Evolutionary conservation across 2,113 vertebrate species (phyloP).

Genomic region (Gobius niger): DNA sequence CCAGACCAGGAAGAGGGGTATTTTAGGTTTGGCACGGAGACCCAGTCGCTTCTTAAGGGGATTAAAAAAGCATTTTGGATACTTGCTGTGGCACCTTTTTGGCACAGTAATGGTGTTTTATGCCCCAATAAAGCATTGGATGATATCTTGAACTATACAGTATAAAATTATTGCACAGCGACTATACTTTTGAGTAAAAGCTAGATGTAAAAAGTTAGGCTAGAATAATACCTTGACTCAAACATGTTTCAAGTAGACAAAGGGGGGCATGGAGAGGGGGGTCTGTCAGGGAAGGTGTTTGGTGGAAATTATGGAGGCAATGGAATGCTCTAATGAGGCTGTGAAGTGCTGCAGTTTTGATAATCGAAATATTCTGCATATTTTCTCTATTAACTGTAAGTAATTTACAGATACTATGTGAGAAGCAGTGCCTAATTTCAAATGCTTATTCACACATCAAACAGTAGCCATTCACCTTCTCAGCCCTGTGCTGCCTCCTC

Average conservation of each 20-base stretch:
- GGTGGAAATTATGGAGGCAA: neutral
- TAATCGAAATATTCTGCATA: neutral
- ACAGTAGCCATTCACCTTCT: neutral
- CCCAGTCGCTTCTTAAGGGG: conserved; percentile 20
- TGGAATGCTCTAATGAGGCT: neutral
- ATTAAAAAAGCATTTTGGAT: neutral
- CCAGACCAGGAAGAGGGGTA: conserved; percentile 20
- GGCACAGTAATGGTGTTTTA: neutral
- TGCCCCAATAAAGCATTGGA: neutral
- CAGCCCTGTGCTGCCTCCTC: neutral
- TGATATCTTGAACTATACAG: neutral
- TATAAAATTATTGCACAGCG: neutral
- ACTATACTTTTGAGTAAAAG: neutral
- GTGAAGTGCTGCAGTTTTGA: neutral
- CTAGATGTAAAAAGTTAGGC: neutral
- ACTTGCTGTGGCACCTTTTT: neutral
- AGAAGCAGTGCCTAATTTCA: neutral
- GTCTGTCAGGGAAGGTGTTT: neutral
- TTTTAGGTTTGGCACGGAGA: conserved; percentile 34
- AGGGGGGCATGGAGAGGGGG: neutral
- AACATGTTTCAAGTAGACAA: no score
- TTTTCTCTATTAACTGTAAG: neutral
- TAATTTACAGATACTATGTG: neutral
- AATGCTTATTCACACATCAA: neutral
- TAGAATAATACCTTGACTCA: neutral